Percentiles rank a stretch among this genome's conserved stretches.
Evolutionary conservation across 2,797 vertebrate species (phyloP).

Genomic region (Xerus rutilus): DNA sequence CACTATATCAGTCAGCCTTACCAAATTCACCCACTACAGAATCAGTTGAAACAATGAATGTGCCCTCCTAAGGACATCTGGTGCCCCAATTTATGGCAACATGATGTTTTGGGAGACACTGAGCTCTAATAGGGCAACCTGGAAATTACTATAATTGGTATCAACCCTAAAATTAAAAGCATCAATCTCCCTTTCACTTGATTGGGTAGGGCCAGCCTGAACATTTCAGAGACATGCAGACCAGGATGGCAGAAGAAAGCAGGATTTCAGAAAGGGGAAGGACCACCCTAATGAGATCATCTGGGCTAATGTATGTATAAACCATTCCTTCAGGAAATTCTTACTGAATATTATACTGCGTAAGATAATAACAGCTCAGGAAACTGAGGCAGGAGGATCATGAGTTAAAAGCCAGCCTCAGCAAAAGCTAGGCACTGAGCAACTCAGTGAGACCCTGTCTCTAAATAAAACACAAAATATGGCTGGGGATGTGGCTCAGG

Average conservation of each 20-base stretch:
- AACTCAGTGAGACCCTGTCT: too few relatives aligned
- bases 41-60: conserved; percentile 21
- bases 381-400: too few relatives aligned
- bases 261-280: conserved; percentile 28
- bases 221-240: not conserved
- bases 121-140: conserved; percentile 18
- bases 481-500: too few relatives aligned
- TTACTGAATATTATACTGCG: not conserved
- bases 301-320: not conserved
- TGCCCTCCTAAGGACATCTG: not conserved
- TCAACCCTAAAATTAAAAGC: conserved; percentile 29
- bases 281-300: not conserved
- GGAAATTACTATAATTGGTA: conserved; percentile 41
- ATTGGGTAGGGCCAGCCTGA: not conserved
- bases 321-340: not conserved
- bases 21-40: conserved; percentile 18
- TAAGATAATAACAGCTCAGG: too few relatives aligned
- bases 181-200: not conserved
- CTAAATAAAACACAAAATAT: too few relatives aligned
- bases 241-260: not conserved
- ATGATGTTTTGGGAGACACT: not conserved
- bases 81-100: not conserved
- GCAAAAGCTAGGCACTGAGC: too few relatives aligned
- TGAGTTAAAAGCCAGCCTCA: too few relatives aligned
- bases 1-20: not conserved